Evolutionary conservation across 2,888 invertebrate genomes (phyloP), one percentile per base, ranked within the genome.

Genomic region (Taphrorychus bicolor): DNA sequence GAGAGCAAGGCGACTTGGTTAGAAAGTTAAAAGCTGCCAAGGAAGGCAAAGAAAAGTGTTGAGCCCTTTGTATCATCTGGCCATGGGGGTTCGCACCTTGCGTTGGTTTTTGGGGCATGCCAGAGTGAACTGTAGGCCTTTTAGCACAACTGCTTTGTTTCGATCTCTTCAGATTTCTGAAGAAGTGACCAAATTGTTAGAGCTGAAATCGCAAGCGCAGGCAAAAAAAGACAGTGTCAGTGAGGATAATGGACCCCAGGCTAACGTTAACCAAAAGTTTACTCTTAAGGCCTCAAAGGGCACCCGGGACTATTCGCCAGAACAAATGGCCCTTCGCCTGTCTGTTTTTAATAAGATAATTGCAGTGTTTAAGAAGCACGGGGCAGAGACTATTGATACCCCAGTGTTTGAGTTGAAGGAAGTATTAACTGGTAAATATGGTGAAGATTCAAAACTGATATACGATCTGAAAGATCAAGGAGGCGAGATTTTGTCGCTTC

Each of bases 391-490:
- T 17, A 97, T 99, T 78, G 99, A 99, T 79, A 98, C 98, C 19
- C 98, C 98, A 48, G 94, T 98, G 16, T 98, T 98, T 86, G 98
- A 98, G 83, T 84, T 98, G 14, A 98, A 95, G 88, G 97, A 98
- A 83, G 96, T 98, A 2, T 84, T 99, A 57, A 97, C 97, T 17
- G 99, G 98, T 52, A 99, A 99, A 84, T 99, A 99, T 85, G 99
- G 99, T 0, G 99, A 99, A 84, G 99, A 99, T 82, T 95, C 98
- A 0, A 99, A 99, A 81, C 85, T 99, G 7, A 99, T 99, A 67
- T 99, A 98, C 82, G 98, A 99, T 82, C 85, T 99, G 49, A 95
- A 95, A 80, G 98, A 99, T 84, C 98, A 99, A 84, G 99, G 98
- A 59, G 99, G 99, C 22, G 99, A 99, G 85, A 91, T 97, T 67